phyloP scores from a whole-genome alignment of 1,140 invertebrate species.

The Rhopalosiphum maidis region DNA sequence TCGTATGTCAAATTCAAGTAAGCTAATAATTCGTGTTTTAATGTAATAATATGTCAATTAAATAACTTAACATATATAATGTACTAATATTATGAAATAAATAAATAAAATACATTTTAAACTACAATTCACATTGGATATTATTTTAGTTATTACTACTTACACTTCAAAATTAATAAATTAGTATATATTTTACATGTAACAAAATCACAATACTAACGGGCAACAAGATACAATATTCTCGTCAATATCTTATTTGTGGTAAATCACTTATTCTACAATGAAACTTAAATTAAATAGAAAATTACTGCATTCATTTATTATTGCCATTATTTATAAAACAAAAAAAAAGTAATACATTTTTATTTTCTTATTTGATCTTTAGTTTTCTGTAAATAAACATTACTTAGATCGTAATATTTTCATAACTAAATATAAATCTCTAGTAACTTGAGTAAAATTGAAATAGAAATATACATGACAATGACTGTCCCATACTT shows the following conservation, averaged over 20 bases:
- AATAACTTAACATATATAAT: no score
- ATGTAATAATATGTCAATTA: no score
- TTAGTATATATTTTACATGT: background rate
- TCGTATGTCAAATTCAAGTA: constrained; percentile 88
- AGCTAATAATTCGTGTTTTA: constrained; percentile 58
- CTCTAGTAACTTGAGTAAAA: background rate
- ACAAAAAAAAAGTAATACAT: no score
- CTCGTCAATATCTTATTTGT: background rate
- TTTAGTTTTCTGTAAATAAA: background rate
- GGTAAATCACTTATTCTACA: background rate
- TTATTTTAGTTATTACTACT: background rate
- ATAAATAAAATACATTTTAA: no score
- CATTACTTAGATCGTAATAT: background rate
- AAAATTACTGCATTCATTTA: background rate
- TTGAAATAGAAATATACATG: background rate
- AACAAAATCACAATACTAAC: background rate
- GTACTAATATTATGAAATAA: no score
- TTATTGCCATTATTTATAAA: no score
- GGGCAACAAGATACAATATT: background rate
- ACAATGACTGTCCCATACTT: background rate
- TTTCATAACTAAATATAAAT: background rate
- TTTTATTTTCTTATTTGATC: background rate
- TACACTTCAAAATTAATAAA: background rate
- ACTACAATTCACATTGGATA: no score
- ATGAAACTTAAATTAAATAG: background rate